Base-by-base conservation (phyloP, 2,113 vertebrate species). In the Coregonus clupeaformis region DNA sequence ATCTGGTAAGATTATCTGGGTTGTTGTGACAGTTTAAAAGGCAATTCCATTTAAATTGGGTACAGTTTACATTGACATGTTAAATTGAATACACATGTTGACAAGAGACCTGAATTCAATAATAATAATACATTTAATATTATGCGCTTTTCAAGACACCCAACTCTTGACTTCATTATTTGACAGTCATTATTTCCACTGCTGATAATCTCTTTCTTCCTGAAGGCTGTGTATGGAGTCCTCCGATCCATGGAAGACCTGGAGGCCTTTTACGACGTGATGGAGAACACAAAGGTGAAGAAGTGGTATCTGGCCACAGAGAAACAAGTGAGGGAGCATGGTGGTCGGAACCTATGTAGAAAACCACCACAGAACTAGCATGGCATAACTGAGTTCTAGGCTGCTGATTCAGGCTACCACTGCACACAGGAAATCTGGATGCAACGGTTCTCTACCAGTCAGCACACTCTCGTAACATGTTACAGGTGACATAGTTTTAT, bases 211-310 rank as follows among this genome's bases (percentile, higher is more conserved):
- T 42, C 2, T 5, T 65, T 29, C 27, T 13, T 4, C 1, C 62
- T 77, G 7, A 83, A 99, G 98, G 96, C 96, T 0, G 98, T 99
- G 76, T 99, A 95, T 0, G 97, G 98, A 0, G 94, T 99, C 6
- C 94, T 99, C 20, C 88, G 95, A 0, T 97, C 98, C 62, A 99
- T 97, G 97, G 97, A 98, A 70, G 97, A 96, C 1, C 91, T 99
- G 81, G 89, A 97, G 89, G 94, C 98, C 7, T 99, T 98, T 5
- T 91, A 97, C 0, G 97, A 99, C 89, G 94, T 99, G 94, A 98
- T 99, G 95, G 76, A 47, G 11, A 95, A 98, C 87, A 96, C 96
- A 30, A 96, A 85, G 77, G 93, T 98, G 77, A 93, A 94, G 60
- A 81, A 86, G 71, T 99, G 98, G 98, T 99, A 99, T 42, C 36